These are phyloP conservation scores for Pecten maximus DNA, from an alignment of 2,888 invertebrate species.

Conservation along the genomic window DNA sequence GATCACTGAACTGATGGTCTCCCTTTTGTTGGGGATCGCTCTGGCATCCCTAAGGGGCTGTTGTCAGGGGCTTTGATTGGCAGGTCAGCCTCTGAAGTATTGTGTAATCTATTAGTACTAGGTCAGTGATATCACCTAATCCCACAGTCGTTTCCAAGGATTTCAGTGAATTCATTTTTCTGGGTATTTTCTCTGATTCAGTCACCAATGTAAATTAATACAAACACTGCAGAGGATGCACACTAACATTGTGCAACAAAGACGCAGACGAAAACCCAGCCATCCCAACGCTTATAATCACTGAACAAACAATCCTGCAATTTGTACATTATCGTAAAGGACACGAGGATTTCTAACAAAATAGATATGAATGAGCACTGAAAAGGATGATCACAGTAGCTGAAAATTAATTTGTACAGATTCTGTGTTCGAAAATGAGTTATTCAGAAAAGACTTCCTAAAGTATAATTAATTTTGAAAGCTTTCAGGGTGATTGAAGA, in stretches of 20 bases:
- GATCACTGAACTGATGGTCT: conserved; percentile 20
- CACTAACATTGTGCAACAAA: background rate
- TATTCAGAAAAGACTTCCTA: background rate
- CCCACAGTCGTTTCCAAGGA: background rate
- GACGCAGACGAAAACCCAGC: background rate
- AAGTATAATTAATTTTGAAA: conserved; percentile 20
- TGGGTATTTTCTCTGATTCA: background rate
- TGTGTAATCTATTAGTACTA: conserved; percentile 9
- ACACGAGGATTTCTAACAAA: background rate
- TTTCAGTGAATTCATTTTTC: background rate
- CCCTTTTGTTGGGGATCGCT: background rate
- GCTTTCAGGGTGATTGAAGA: conserved; percentile 8
- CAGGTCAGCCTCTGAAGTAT: conserved; percentile 27
- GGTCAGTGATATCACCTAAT: background rate
- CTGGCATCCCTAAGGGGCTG: background rate
- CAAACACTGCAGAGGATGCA: background rate
- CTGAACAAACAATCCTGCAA: background rate
- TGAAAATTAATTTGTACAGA: conserved; percentile 1
- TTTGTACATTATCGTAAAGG: conserved; percentile 6
- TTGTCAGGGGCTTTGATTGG: conserved; percentile 33
- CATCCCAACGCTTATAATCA: background rate
- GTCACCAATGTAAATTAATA: conserved; percentile 3
- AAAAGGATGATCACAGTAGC: background rate
- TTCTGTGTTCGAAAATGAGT: background rate
- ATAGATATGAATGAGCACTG: background rate